Evolutionary conservation across 2,888 invertebrate species (phyloP), one percentile per base, ranked within the genome.

Genomic region (Netelia melanura): DNA sequence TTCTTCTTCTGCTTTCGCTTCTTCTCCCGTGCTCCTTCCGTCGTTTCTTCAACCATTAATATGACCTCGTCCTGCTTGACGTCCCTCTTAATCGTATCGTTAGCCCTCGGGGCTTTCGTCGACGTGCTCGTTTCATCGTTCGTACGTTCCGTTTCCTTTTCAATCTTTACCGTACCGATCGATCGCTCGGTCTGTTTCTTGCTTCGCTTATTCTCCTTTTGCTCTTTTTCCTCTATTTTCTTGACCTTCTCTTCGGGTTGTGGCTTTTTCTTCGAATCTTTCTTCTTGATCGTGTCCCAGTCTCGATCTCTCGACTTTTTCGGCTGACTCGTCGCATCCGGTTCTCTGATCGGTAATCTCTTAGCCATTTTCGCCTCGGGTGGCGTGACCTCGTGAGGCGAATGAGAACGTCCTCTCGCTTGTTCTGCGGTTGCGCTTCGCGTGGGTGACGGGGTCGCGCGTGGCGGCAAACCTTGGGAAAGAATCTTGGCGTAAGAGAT

Each of bases 401-500:
- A 90, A 10, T 83, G 56, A 0, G 90, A 87, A 3, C 88, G 86
- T 38, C 62, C n/a, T 52, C 86, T 58, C 3, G 68, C 25, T 43
- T 81, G 87, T 10, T 83, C 85, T 3, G 74, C 48, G 5, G 14
- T n/a, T 3, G 43, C 17, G 11, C 56, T 61, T 9, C 71, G 25
- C 10, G 83, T 67, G 0, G 86, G 65, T 93, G 95, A 93, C 92
- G 94, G 90, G 86, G 92, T 86, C 0, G 85, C 91, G 56, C 91
- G 89, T 65, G 90, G 89, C 86, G 88, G 94, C 62, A 96, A 94
- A 52, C 97, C 97, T 86, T 96, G 95, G 58, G 96, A 96, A 89
- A 97, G 94, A 91, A 96, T 96, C 94, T 96, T 96, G 2, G 97
- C 97, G 91, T 97, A 97, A 0, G 97, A 96, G 89, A 96, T 95